phyloP scores from a whole-genome alignment of 2,797 vertebrate species.

The Phoeniculus purpureus region DNA sequence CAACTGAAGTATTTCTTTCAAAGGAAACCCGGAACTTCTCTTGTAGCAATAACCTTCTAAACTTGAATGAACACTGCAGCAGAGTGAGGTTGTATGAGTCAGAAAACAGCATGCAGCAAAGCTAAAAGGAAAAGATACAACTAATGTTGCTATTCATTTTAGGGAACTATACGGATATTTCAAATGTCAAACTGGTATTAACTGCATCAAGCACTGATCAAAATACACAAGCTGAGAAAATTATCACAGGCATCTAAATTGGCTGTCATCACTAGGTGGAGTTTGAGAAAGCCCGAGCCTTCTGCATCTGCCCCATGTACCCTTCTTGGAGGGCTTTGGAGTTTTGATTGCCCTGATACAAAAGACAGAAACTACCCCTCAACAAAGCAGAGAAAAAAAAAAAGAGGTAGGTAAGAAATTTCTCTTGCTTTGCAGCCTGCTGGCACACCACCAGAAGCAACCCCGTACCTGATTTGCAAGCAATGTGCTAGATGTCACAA shows the following conservation, averaged over 20 bases:
- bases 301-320: neutral
- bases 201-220: conserved; percentile 44
- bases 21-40: neutral
- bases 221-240: conserved; percentile 51
- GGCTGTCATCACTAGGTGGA: conserved; percentile 30
- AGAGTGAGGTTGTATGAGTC: neutral
- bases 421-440: neutral
- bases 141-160: neutral
- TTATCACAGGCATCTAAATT: conserved; percentile 37
- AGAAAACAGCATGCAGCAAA: neutral
- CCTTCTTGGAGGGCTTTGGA: neutral
- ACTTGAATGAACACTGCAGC: neutral
- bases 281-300: neutral
- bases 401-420: neutral
- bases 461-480: neutral
- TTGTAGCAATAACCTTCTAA: neutral
- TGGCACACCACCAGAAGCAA: neutral
- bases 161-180: conserved; percentile 15
- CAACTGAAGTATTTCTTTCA: neutral
- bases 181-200: conserved; percentile 40
- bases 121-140: neutral
- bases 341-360: neutral
- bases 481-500: neutral
- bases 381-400: neutral
- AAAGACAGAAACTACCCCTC: neutral